Base-by-base conservation (phyloP, 1,140 invertebrate genomes). In the Rhagoletis zephyria region DNA sequence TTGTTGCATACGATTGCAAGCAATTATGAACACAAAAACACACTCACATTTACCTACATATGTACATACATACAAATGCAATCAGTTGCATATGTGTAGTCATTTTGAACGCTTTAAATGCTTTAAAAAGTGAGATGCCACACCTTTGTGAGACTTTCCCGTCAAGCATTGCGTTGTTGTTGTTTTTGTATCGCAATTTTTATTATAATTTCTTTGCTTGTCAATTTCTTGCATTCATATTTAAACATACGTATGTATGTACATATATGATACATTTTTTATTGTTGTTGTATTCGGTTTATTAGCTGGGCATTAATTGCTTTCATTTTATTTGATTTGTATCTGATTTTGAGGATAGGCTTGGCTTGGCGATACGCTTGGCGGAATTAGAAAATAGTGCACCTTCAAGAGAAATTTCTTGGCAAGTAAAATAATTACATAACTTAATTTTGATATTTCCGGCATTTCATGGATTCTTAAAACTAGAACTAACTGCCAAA, bases 161-260 rank as follows among this genome's bases (percentile, higher is more conserved):
- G 48, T n/a, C 74, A 56, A 56, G 14, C 19, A 42, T 40, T 30
- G 1, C 30, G 30, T 30, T 30, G 30, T 30, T 30, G 30, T 6
- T 63, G 61, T 63, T 63, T 12, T 48, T 42, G 67, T 74, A 48
- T 81, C 16, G 74, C 74, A 81, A 56, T 81, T 81, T 56, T 81
- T 81, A 81, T 56, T 56, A 81, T 81, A 81, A 81, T 81, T 81
- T 81, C 74, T 81, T 81, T 51, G 30, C 48, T 81, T 81, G 74
- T 81, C 48, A 81, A 56, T 59, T 56, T 81, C n/a, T 81, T 81
- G 30, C 30, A 30, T 30, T 30, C 30, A 30, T 30, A 30, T 30
- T 30, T 30, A n/a, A n/a, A n/a, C n/a, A 30, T 30, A 6, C 64
- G 10, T 74, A 48, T 30, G 30, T 30, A 30, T 56, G 5, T 56